Percentiles rank a stretch among this genome's conserved stretches.
These are phyloP conservation scores for Leuciscus waleckii DNA, from an alignment of 2,797 vertebrate genomes.

Conservation along the genomic window DNA sequence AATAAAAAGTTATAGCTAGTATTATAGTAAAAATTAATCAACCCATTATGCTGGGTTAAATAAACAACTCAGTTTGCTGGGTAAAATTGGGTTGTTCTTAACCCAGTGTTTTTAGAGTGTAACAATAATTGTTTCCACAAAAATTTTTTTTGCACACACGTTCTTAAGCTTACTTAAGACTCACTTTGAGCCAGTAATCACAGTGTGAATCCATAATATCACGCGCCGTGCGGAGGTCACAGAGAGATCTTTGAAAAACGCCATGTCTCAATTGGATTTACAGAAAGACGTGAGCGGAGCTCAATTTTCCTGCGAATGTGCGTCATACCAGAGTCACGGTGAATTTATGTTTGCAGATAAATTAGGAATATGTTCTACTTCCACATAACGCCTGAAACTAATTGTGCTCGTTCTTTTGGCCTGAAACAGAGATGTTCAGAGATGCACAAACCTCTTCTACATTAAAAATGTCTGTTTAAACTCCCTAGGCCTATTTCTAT, in stretches of 20 bases:
- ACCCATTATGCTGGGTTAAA: too few species aligned
- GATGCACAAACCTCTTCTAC: background rate
- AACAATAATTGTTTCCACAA: too few species aligned
- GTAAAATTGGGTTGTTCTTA: too few species aligned
- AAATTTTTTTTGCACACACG: too few species aligned
- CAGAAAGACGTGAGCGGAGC: conserved; percentile 24
- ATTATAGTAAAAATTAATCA: too few species aligned
- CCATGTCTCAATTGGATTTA: conserved; percentile 39
- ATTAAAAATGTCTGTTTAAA: background rate
- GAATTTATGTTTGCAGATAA: conserved; percentile 35
- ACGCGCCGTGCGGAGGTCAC: background rate
- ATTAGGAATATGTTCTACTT: conserved; percentile 19
- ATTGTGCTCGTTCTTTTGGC: background rate
- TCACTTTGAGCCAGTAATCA: background rate
- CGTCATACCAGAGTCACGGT: conserved; percentile 19
- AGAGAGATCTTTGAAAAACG: conserved; percentile 6
- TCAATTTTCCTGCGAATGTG: conserved; percentile 25
- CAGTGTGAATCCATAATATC: conserved; percentile 1
- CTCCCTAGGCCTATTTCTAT: background rate
- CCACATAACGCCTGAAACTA: conserved; percentile 3
- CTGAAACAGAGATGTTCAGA: background rate
- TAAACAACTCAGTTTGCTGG: too few species aligned
- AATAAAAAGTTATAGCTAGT: too few species aligned
- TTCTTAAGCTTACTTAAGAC: background rate
- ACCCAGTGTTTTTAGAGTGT: too few species aligned